These are phyloP conservation scores for Kryphioiulus occultus DNA, from an alignment of 2,888 invertebrate species.

Conservation along the genomic window DNA sequence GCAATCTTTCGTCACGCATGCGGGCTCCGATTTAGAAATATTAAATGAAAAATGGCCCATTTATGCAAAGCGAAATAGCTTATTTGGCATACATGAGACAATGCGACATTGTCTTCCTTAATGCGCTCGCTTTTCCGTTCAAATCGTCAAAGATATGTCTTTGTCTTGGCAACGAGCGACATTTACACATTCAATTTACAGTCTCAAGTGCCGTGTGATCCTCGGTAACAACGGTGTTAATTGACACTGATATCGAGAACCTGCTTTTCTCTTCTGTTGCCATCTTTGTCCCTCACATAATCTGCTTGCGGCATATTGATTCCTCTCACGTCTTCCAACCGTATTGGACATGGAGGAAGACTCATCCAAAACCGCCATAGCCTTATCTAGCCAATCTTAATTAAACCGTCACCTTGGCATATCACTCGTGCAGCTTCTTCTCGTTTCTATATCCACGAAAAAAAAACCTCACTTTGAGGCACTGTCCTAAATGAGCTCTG, in stretches of 20 bases:
- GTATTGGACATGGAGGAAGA: neutral
- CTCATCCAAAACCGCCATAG: neutral
- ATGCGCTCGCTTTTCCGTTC: conserved; percentile 13
- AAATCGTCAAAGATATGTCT: conserved; percentile 35
- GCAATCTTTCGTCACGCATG: conserved; percentile 14
- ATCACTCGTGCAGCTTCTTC: conserved; percentile 24
- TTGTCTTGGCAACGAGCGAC: conserved; percentile 19
- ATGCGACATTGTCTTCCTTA: conserved; percentile 35
- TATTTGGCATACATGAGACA: neutral
- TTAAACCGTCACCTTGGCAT: conserved; percentile 36
- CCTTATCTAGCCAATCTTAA: conserved; percentile 40
- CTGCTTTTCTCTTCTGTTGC: neutral
- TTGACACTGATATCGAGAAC: conserved; percentile 36
- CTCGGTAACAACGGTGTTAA: conserved; percentile 38
- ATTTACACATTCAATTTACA: conserved; percentile 40
- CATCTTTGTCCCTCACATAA: conserved; percentile 32
- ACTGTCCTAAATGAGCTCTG: neutral
- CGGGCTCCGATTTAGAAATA: neutral
- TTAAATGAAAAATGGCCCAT: conserved; percentile 32
- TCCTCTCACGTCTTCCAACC: conserved; percentile 28
- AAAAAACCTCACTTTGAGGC: neutral
- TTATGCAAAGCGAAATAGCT: conserved; percentile 2
- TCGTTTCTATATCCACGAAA: neutral
- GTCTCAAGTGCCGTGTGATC: conserved; percentile 40
- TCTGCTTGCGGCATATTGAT: conserved; percentile 21